A percentile compares a stretch with the other conserved stretches of the same genome.
Conservation (phyloP, 2,797 vertebrate species). For the Typhlichthys subterraneus region DNA sequence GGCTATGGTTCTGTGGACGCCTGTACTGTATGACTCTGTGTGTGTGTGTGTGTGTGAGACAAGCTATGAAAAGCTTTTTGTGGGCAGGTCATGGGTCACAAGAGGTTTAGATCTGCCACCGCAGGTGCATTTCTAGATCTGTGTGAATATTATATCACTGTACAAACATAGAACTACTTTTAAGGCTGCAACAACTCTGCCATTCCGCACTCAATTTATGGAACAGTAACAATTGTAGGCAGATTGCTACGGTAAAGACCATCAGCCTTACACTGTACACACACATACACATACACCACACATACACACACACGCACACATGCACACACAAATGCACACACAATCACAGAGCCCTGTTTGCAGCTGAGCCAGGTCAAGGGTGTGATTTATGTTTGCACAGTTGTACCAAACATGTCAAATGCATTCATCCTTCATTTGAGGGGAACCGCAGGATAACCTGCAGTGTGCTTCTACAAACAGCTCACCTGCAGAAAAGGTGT, state of each 20-base stretch:
- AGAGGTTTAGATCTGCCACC: no score
- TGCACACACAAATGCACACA: constrained; percentile 3
- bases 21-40: neutral
- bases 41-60: neutral
- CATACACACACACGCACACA: neutral
- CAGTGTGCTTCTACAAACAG: constrained; percentile 14
- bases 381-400: constrained; percentile 44
- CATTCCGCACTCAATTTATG: no score
- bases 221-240: no score
- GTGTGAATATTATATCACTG: no score
- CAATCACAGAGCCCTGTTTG: constrained; percentile 11
- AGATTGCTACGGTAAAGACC: no score
- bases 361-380: constrained; percentile 25
- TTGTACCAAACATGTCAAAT: constrained; percentile 51
- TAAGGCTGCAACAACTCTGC: no score
- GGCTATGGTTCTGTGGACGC: neutral
- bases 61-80: neutral
- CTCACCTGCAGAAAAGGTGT: constrained; percentile 35
- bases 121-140: no score
- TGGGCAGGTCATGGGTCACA: no score
- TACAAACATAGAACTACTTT: no score
- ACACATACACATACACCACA: constrained; percentile 2
- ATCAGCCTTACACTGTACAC: neutral
- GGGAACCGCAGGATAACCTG: constrained; percentile 18
- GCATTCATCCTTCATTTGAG: constrained; percentile 53